A percentile compares a stretch with the other conserved stretches of the same genome.
Conservation (phyloP, 2,797 vertebrate species). For the Prionace glauca region DNA sequence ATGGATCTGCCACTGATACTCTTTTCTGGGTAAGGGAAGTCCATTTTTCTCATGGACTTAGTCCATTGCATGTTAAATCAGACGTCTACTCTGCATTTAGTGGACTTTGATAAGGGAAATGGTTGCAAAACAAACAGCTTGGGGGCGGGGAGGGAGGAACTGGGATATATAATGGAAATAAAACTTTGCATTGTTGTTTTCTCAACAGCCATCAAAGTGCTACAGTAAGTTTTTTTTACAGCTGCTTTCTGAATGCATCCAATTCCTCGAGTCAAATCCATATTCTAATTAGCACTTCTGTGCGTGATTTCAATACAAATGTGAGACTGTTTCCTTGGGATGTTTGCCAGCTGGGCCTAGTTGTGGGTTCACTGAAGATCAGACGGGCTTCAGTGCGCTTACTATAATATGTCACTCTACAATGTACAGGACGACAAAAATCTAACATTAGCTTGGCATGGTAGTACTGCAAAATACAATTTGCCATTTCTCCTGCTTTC, state of each 20-base stretch:
- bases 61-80: neutral
- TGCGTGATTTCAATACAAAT: neutral
- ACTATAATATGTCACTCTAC: neutral
- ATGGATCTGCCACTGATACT: neutral
- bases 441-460: constrained; percentile 14
- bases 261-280: constrained; percentile 10
- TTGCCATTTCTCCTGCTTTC: neutral
- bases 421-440: constrained; percentile 17
- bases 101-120: neutral
- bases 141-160: neutral
- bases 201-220: constrained; percentile 35
- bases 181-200: constrained; percentile 33
- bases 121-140: constrained; percentile 12
- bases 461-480: constrained; percentile 4
- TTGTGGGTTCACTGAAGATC: neutral
- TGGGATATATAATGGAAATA: neutral
- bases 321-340: constrained; percentile 26
- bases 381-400: neutral
- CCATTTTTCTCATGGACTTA: neutral
- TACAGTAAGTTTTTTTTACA: constrained; percentile 27
- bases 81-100: neutral
- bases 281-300: constrained; percentile 27
- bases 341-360: neutral
- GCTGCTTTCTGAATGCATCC: constrained; percentile 17
- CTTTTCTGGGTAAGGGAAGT: neutral